Percentiles rank a stretch among this genome's conserved stretches.
phyloP scores from a whole-genome alignment of 2,888 invertebrate genomes.

The Protophormia terraenovae region DNA sequence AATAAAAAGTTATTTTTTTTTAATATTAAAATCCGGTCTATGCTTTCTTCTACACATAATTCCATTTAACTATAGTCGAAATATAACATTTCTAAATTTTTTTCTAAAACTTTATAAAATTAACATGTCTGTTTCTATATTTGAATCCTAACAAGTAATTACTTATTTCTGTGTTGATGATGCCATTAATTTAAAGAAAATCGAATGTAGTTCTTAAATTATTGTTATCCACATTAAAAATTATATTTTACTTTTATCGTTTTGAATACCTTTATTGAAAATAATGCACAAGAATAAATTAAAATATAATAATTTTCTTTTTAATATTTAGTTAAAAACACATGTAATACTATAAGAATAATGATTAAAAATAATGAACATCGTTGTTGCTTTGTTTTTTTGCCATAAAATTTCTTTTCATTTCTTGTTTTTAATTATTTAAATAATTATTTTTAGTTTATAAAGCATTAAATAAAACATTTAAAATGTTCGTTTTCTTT shows the following conservation, averaged over 20 bases:
- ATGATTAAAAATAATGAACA: constrained; percentile 61
- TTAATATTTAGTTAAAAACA: constrained; percentile 73
- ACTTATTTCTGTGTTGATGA: too few relatives aligned
- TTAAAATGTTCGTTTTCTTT: constrained; percentile 5
- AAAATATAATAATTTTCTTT: constrained; percentile 35
- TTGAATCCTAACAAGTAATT: too few relatives aligned
- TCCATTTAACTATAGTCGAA: too few relatives aligned
- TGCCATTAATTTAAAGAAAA: too few relatives aligned
- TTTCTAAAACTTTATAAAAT: too few relatives aligned
- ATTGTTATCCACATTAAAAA: too few relatives aligned
- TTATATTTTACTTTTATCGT: constrained; percentile 30
- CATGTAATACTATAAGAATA: constrained; percentile 77
- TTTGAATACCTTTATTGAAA: constrained; percentile 57
- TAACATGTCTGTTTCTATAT: too few relatives aligned
- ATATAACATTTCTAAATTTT: too few relatives aligned
- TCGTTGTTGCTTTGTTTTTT: constrained; percentile 14
- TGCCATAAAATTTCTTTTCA: not conserved
- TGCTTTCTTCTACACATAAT: too few relatives aligned
- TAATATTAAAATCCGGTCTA: too few relatives aligned
- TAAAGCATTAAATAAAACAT: not conserved
- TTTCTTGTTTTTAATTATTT: not conserved
- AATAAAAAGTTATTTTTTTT: too few relatives aligned
- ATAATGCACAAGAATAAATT: constrained; percentile 61
- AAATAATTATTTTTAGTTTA: not conserved
- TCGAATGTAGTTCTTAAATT: too few relatives aligned